Evolutionary conservation across 1,140 invertebrate species (phyloP), one percentile per base, ranked within the genome.

Genomic region (Drosophila erecta): DNA sequence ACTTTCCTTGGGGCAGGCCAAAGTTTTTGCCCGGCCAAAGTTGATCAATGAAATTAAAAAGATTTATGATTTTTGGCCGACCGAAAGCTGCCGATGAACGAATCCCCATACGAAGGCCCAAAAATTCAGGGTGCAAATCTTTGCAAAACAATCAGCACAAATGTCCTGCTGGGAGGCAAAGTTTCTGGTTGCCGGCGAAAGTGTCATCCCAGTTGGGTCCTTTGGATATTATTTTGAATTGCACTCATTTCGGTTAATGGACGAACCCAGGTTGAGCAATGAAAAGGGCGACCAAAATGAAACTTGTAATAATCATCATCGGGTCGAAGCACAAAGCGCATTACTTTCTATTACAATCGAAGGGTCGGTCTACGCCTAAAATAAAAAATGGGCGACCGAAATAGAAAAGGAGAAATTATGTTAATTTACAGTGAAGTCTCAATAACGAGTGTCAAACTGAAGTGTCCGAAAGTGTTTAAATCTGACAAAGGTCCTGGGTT

Each of bases 31-130:
- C 33, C 43, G 58, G 33, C 54, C 14, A 56, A 73, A 66, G 74
- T 81, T 86, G 81, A 86, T 86, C 85, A 89, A 89, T 84, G 85
- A 89, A 89, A 89, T 89, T 89, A 89, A 89, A 84, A 89, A 89
- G 84, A 89, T 90, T 89, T 89, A 87, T 89, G 84, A 89, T 89
- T 89, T 79, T 65, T 64, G 85, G 60, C 70, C 78, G 61, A 22
- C 46, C 65, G 14, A 72, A 81, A 81, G 74, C 78, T 86, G 57
- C 50, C 73, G 64, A 67, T 76, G 75, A 87, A 75, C 64, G 58
- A 75, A 72, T 76, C 50, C 73, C 58, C 65, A 69, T 71, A 76
- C 50, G 56, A 50, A 40, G 57, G 51, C 60, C 43, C 38, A 14
- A 43, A 76, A 80, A 73, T 64, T 30, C 61, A 56, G 30, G 33